A percentile compares a stretch with the other conserved stretches of the same genome.
Conservation (phyloP, 2,888 invertebrate genomes). For the Actias luna region DNA sequence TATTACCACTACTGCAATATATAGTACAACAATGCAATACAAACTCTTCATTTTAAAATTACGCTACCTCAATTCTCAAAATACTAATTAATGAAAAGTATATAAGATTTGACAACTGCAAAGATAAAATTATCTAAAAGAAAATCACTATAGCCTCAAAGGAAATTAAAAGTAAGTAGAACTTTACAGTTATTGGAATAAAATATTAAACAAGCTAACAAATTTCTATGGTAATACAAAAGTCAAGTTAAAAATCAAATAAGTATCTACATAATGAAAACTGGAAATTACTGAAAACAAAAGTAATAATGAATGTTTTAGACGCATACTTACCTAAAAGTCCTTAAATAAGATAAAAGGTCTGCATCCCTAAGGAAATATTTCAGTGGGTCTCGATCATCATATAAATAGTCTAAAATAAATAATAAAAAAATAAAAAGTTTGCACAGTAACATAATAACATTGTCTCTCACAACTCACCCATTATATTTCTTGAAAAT, state of each 20-base stretch:
- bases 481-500: constrained; percentile 36
- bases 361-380: constrained; percentile 97
- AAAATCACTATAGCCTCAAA: no score
- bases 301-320: constrained; percentile 11
- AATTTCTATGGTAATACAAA: not conserved
- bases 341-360: constrained; percentile 94
- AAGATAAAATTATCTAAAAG: no score
- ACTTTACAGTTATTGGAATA: not conserved
- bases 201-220: not conserved
- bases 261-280: not conserved
- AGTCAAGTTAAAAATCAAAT: not conserved
- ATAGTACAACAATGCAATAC: no score
- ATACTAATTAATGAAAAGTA: no score
- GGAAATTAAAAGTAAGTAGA: not conserved
- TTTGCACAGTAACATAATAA: not conserved
- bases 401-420: constrained; percentile 55
- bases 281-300: not conserved
- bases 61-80: no score
- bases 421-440: constrained; percentile 17
- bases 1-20: no score
- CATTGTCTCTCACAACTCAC: constrained; percentile 33
- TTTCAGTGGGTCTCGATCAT: constrained; percentile 60
- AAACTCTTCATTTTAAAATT: no score
- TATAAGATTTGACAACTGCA: no score
- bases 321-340: constrained; percentile 82